Conservation (phyloP, 2,888 invertebrate genomes). For the Parnassius smintheus region DNA sequence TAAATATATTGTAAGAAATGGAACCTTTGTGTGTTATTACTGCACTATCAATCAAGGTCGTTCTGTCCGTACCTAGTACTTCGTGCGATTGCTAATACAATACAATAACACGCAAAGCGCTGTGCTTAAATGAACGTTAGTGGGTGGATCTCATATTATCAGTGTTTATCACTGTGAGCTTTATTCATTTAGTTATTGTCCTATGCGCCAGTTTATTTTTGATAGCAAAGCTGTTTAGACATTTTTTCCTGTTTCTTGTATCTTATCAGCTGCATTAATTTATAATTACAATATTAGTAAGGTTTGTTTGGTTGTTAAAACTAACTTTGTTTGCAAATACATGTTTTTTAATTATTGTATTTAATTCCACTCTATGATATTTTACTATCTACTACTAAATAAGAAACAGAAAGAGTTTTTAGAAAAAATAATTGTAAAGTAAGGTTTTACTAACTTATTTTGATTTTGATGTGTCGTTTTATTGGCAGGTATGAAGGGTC, state of each 20-base stretch:
- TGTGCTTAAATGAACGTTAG: conserved; percentile 46
- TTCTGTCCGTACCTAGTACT: conserved; percentile 69
- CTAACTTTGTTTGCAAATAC: neutral
- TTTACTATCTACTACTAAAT: neutral
- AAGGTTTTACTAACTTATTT: neutral
- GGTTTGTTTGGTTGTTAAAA: neutral
- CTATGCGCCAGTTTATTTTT: conserved; percentile 19
- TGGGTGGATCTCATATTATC: conserved; percentile 66
- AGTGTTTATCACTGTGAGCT: conserved; percentile 45
- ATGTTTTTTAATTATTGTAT: no score
- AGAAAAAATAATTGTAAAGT: no score
- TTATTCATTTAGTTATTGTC: conserved; percentile 23
- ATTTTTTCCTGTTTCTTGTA: neutral
- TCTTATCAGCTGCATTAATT: neutral
- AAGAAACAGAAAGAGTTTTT: neutral
- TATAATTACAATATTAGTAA: neutral
- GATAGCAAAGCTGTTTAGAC: conserved; percentile 7
- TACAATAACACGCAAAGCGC: conserved; percentile 39
- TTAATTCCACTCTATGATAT: no score
- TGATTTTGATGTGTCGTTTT: conserved; percentile 29
- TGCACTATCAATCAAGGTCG: conserved; percentile 73
- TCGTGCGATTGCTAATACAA: conserved; percentile 32
- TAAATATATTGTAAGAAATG: neutral
- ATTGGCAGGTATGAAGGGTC: conserved; percentile 81
- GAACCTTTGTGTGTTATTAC: conserved; percentile 45